Evolutionary conservation across 1,140 invertebrate genomes (phyloP).

Genomic region (Drosophila pallidifrons): DNA sequence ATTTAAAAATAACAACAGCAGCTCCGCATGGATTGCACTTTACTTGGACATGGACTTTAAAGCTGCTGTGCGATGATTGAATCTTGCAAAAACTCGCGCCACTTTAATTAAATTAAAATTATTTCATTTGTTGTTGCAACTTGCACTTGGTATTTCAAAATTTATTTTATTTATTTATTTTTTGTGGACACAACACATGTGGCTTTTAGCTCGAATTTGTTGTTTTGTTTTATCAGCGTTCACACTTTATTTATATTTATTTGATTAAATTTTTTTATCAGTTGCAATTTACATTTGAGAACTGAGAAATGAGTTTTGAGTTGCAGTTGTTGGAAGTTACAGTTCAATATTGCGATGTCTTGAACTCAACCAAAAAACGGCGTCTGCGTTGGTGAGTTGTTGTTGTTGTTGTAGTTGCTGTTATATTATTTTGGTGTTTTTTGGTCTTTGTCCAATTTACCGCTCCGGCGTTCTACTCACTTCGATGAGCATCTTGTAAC

Average conservation of each 20-base stretch:
- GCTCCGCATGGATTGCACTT: slow-evolving; percentile 68
- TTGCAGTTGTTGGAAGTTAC: slow-evolving; percentile 37
- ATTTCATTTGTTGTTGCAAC: slow-evolving; percentile 23
- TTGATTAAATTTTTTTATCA: slow-evolving; percentile 35
- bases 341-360: slow-evolving; percentile 55
- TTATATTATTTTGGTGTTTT: slow-evolving; percentile 16
- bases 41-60: slow-evolving; percentile 41
- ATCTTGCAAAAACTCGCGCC: slow-evolving; percentile 29
- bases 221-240: slow-evolving; percentile 29
- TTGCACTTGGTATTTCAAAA: slow-evolving; percentile 12
- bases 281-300: slow-evolving; percentile 39
- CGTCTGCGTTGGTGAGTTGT: slow-evolving; percentile 24
- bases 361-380: slow-evolving; percentile 32
- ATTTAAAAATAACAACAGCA: slow-evolving; percentile 77
- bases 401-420: neutral
- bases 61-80: slow-evolving; percentile 13
- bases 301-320: slow-evolving; percentile 40
- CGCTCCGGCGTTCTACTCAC: slow-evolving; percentile 83
- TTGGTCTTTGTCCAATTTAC: slow-evolving; percentile 63
- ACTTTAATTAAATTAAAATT: neutral
- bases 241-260: slow-evolving; percentile 30
- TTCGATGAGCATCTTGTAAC: slow-evolving; percentile 85
- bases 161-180: neutral
- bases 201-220: slow-evolving; percentile 3
- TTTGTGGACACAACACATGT: slow-evolving; percentile 26